phyloP scores from a whole-genome alignment of 2,113 vertebrate genomes.

The Phyllopteryx taeniolatus region DNA sequence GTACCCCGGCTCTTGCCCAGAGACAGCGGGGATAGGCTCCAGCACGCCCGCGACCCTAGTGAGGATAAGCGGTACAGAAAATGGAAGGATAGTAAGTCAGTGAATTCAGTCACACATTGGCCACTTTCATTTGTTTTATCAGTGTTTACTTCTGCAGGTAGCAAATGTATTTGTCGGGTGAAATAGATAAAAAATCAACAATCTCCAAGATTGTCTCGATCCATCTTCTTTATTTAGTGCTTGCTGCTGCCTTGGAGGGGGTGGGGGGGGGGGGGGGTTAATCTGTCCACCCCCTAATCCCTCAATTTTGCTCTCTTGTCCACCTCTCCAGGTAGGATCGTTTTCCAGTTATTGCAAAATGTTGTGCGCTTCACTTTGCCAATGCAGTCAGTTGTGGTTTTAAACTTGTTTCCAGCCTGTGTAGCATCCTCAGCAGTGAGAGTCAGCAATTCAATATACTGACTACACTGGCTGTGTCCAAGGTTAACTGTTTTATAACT shows the following conservation, averaged over 20 bases:
- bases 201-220: not conserved
- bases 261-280: not conserved
- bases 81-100: too few species aligned
- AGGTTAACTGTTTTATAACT: not conserved
- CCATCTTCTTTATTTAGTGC: slow-evolving; percentile 1
- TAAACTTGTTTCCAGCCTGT: not conserved
- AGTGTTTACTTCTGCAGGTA: not conserved
- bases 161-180: not conserved
- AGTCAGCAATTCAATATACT: not conserved
- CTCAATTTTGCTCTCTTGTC: not conserved
- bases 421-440: slow-evolving; percentile 2
- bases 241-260: not conserved
- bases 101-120: not conserved
- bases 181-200: slow-evolving; percentile 1
- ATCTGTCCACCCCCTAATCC: slow-evolving; percentile 1
- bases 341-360: slow-evolving; percentile 6
- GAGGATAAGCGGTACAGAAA: too few species aligned
- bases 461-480: not conserved
- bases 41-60: too few species aligned
- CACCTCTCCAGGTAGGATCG: not conserved
- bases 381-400: not conserved
- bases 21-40: too few species aligned
- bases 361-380: not conserved
- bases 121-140: not conserved
- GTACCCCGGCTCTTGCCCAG: too few species aligned